Conservation (phyloP, 2,113 vertebrate species). For the Scophthalmus maximus region DNA sequence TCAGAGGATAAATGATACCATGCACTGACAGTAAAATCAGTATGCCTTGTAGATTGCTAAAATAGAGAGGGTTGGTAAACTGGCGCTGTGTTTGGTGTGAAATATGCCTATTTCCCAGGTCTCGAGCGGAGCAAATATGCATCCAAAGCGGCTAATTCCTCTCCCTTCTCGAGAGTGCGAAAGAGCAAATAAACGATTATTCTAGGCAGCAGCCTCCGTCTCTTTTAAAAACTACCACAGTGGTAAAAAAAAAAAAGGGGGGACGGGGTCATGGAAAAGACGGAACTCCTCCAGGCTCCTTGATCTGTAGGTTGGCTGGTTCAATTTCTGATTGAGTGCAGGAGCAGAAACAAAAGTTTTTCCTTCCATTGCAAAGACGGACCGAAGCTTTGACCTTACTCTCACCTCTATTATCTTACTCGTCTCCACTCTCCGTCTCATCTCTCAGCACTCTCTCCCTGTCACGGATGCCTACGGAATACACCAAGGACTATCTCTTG, state of each 20-base stretch:
- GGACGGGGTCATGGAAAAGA: conserved; percentile 38
- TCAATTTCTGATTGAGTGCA: conserved; percentile 70
- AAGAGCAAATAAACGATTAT: conserved; percentile 47
- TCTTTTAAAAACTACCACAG: conserved; percentile 43
- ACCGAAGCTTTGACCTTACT: conserved; percentile 69
- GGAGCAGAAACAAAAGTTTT: conserved; percentile 72
- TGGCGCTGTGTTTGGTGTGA: not conserved
- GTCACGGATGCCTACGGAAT: conserved; percentile 60
- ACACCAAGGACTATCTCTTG: conserved; percentile 43
- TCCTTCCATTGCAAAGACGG: conserved; percentile 60
- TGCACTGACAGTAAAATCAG: not conserved
- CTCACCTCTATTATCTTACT: conserved; percentile 79
- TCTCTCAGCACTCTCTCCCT: conserved; percentile 62
- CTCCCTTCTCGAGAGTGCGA: not conserved
- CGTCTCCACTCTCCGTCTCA: conserved; percentile 64
- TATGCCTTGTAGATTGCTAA: not conserved
- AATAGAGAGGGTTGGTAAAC: not conserved
- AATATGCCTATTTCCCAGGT: not conserved
- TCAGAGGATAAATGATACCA: conserved; percentile 1
- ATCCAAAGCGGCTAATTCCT: not conserved
- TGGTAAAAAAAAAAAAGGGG: conserved; percentile 43
- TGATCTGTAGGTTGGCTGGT: conserved; percentile 58
- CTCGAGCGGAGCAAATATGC: not conserved
- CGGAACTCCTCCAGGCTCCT: conserved; percentile 32
- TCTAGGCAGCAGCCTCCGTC: conserved; percentile 8